phyloP scores from a whole-genome alignment of 2,797 vertebrate species.

The Naso thynnoides region DNA sequence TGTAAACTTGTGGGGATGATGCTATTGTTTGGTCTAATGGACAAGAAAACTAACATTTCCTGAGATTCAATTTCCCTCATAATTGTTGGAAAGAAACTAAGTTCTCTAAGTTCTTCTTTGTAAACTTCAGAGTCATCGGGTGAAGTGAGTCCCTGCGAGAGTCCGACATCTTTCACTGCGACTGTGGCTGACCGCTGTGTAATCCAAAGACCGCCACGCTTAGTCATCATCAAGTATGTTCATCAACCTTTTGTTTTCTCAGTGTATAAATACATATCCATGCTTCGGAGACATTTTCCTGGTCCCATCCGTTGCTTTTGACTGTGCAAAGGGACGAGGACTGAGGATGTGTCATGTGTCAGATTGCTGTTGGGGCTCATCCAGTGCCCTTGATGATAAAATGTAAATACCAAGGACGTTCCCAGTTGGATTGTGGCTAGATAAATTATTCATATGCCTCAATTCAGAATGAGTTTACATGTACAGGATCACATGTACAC shows the following conservation, averaged over 20 bases:
- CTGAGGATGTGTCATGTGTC: conserved; percentile 74
- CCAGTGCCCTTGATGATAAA: conserved; percentile 86
- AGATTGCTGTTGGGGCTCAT: conserved; percentile 73
- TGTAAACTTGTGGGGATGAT: conserved; percentile 85
- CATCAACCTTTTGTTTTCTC: conserved; percentile 65
- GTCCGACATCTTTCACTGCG: conserved; percentile 54
- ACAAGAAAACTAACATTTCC: conserved; percentile 96
- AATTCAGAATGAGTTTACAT: conserved; percentile 81
- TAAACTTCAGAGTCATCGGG: conserved; percentile 94
- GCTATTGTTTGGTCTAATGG: conserved; percentile 95
- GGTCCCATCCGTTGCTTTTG: conserved; percentile 29
- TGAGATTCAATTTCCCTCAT: conserved; percentile 99
- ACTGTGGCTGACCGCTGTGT: conserved; percentile 38
- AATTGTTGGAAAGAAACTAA: conserved; percentile 99
- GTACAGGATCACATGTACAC: conserved; percentile 75
- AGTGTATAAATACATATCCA: conserved; percentile 40
- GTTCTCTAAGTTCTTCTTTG: conserved; percentile 90
- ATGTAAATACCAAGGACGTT: conserved; percentile 88
- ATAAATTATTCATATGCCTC: conserved; percentile 87
- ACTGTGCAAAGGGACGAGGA: conserved; percentile 48
- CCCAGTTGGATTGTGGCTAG: conserved; percentile 81
- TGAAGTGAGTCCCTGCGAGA: conserved; percentile 78
- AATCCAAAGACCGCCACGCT: conserved; percentile 40
- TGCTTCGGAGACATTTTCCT: conserved; percentile 39
- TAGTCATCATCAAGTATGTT: conserved; percentile 68